Conservation (phyloP, 1,140 invertebrate genomes). For the Marisa cornuarietis region DNA sequence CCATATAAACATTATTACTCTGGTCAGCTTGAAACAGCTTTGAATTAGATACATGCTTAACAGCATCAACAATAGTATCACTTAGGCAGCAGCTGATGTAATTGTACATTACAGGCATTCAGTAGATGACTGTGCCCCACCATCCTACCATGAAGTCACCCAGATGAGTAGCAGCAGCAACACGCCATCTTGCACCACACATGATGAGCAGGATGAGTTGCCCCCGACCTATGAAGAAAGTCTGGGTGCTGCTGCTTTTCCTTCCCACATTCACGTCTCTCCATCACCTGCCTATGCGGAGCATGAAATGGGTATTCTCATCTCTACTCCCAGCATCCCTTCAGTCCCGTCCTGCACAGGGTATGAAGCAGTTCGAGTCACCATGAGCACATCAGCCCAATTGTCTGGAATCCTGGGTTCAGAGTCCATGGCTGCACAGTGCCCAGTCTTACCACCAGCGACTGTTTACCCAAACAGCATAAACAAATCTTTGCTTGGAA, state of each 20-base stretch:
- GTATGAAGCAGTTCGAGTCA: no score
- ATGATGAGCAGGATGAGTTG: slow-evolving; percentile 34
- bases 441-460: not conserved
- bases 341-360: no score
- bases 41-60: not conserved
- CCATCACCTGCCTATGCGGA: not conserved
- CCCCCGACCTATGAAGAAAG: slow-evolving; percentile 45
- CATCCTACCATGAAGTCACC: slow-evolving; percentile 41
- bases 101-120: not conserved
- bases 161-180: slow-evolving; percentile 28
- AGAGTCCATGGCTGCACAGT: not conserved
- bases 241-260: slow-evolving; percentile 5
- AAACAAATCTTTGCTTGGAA: not conserved
- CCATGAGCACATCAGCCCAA: not conserved
- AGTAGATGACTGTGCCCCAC: slow-evolving; percentile 36
- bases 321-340: not conserved
- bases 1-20: not conserved
- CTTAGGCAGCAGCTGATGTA: not conserved
- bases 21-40: not conserved
- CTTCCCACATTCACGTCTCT: not conserved
- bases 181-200: slow-evolving; percentile 22
- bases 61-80: not conserved
- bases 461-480: not conserved
- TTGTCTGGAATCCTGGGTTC: not conserved
- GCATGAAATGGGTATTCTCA: not conserved